Percentiles rank a stretch among this genome's conserved stretches.
Conservation (phyloP, 2,888 invertebrate species). For the Julus scandinavius region DNA sequence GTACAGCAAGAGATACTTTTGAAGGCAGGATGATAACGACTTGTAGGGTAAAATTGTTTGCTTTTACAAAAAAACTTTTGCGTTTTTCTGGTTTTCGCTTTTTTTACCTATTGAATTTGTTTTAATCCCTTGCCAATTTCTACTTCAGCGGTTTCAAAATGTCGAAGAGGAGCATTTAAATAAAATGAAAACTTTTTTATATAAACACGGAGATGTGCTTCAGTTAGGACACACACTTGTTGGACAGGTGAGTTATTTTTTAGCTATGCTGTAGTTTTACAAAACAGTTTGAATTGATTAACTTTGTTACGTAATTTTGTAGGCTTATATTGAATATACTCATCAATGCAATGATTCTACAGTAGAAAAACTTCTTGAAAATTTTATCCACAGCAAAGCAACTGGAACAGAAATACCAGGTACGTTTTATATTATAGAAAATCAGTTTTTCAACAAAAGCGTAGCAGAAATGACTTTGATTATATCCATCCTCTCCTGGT, state of each 20-base stretch:
- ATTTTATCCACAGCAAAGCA: slow-evolving; percentile 90
- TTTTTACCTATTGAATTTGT: background rate
- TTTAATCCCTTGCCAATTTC: slow-evolving; percentile 54
- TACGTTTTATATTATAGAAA: slow-evolving; percentile 61
- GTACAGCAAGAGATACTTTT: slow-evolving; percentile 89
- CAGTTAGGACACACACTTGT: slow-evolving; percentile 91
- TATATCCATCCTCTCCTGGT: background rate
- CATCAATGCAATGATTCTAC: slow-evolving; percentile 91
- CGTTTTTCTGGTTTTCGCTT: background rate
- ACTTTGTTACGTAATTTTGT: background rate
- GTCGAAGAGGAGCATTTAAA: slow-evolving; percentile 91
- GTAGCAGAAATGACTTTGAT: background rate
- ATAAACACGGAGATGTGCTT: slow-evolving; percentile 85
- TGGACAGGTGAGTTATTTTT: slow-evolving; percentile 73
- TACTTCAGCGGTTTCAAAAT: slow-evolving; percentile 85
- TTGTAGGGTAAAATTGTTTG: slow-evolving; percentile 74
- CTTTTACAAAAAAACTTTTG: background rate
- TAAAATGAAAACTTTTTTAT: slow-evolving; percentile 95
- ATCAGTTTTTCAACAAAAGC: background rate
- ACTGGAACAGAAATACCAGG: slow-evolving; percentile 95
- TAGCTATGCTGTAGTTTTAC: background rate
- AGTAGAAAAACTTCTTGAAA: slow-evolving; percentile 89
- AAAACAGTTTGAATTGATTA: background rate
- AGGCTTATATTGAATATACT: slow-evolving; percentile 76
- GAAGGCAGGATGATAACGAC: slow-evolving; percentile 94